These are phyloP conservation scores for Stomatorhinus ivindoensis DNA, from an alignment of 2,113 vertebrate species.

Conservation along the genomic window DNA sequence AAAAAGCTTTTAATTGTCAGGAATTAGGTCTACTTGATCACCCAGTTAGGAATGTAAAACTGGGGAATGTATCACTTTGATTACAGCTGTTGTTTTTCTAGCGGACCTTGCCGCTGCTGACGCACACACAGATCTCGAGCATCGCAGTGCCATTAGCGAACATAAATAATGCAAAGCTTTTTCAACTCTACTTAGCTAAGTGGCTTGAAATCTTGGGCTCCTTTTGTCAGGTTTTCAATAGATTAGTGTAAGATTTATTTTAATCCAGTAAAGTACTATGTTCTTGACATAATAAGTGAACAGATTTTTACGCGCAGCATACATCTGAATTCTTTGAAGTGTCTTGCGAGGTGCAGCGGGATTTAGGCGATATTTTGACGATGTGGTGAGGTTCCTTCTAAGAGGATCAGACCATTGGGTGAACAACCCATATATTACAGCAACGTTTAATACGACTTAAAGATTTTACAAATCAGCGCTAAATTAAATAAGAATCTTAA, in stretches of 20 bases:
- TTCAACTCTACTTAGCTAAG: slow-evolving; percentile 93
- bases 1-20: slow-evolving; percentile 78
- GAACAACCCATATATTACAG: background rate
- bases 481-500: background rate
- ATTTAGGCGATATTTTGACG: slow-evolving; percentile 65
- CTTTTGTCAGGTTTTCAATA: slow-evolving; percentile 95
- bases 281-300: slow-evolving; percentile 83
- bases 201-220: slow-evolving; percentile 94
- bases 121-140: slow-evolving; percentile 82
- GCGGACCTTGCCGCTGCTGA: slow-evolving; percentile 84
- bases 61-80: slow-evolving; percentile 88
- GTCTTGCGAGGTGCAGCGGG: slow-evolving; percentile 64
- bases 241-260: slow-evolving; percentile 99
- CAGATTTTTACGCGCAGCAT: slow-evolving; percentile 76
- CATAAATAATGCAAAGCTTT: slow-evolving; percentile 98
- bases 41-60: slow-evolving; percentile 73
- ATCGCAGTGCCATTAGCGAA: slow-evolving; percentile 90
- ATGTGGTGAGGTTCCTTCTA: slow-evolving; percentile 57
- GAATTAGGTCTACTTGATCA: slow-evolving; percentile 92
- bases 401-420: background rate
- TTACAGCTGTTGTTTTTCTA: slow-evolving; percentile 87
- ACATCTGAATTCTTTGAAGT: slow-evolving; percentile 86
- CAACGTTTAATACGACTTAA: background rate
- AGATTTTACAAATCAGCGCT: background rate
- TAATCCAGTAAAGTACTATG: slow-evolving; percentile 85